Base-by-base conservation (phyloP, 2,888 invertebrate genomes). In the Campoplex nolae region DNA sequence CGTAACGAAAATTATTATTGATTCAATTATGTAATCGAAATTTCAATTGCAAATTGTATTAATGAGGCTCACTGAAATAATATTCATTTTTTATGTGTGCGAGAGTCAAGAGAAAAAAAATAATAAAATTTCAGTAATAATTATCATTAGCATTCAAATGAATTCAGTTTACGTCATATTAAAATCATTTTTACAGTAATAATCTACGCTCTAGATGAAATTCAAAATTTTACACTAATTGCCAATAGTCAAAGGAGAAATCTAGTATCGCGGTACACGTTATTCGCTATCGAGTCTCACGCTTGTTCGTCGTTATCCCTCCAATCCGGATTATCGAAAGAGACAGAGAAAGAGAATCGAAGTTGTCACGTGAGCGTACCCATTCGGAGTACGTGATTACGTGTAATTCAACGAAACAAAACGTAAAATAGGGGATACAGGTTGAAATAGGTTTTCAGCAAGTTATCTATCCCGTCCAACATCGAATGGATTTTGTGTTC, bases 391-490 rank as follows among this genome's bases (percentile, higher is more conserved):
- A 28, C 48, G 45, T 18, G 16, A 48, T 71, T 45, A 45, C 48
- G 45, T 8, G 28, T 48, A 48, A 71, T 45, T 28, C 48, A 28
- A 28, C 28, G 23, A 28, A 48, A 48, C 70, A 28, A 71, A 48
- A 28, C 45, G 48, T 23, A 23, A 70, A 54, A 71, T 42, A 77
- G 9, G 28, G 35, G 75, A 58, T 23, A 23, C 54, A n/a, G 13
- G n/a, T 42, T 75, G 75, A 28, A 71, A 71, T 48, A 71, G 58
- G 62, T 32, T 62, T 32, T 13, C 67, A 48, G 51, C 68, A 28
- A 78, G 38, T 68, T 54, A 68, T 78, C 68, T n/a, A 38, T 1
- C 28, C n/a, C 68, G 28, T 76, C 18, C 18, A 62, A 28, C 32
- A 58, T 62, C 18, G 62, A 28, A 32, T 62, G 18, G 32, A 18